phyloP scores from a whole-genome alignment of 2,797 vertebrate genomes.

The Crax fasciolata region DNA sequence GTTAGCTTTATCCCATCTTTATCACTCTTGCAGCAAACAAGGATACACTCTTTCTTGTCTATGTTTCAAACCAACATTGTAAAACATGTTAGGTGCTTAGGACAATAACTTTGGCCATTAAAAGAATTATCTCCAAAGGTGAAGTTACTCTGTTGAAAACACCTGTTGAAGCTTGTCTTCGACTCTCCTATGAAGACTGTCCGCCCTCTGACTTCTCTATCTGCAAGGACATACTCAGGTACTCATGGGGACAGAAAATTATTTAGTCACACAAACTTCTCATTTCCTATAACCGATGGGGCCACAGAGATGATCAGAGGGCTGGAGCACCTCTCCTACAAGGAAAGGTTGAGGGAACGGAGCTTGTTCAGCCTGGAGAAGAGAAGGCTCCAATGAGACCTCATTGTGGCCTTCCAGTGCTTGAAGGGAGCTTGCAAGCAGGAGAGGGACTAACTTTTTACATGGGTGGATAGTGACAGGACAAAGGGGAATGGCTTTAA shows the following conservation, averaged over 20 bases:
- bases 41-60: not conserved
- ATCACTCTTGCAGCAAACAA: not conserved
- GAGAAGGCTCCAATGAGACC: no score
- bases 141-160: not conserved
- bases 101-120: not conserved
- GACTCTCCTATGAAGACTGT: not conserved
- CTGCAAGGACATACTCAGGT: not conserved
- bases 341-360: no score
- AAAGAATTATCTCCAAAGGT: not conserved
- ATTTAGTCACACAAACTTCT: not conserved
- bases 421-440: no score
- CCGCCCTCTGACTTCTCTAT: not conserved
- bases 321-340: no score
- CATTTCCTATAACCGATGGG: no score
- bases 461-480: no score
- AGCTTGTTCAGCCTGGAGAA: no score
- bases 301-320: no score
- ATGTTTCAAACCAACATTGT: not conserved
- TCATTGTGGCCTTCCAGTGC: no score
- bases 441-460: no score
- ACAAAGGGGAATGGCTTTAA: no score
- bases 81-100: not conserved
- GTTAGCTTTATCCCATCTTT: not conserved
- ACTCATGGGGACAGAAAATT: not conserved
- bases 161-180: not conserved